phyloP scores from a whole-genome alignment of 1,140 invertebrate species.

The Teleogryllus occipitalis region DNA sequence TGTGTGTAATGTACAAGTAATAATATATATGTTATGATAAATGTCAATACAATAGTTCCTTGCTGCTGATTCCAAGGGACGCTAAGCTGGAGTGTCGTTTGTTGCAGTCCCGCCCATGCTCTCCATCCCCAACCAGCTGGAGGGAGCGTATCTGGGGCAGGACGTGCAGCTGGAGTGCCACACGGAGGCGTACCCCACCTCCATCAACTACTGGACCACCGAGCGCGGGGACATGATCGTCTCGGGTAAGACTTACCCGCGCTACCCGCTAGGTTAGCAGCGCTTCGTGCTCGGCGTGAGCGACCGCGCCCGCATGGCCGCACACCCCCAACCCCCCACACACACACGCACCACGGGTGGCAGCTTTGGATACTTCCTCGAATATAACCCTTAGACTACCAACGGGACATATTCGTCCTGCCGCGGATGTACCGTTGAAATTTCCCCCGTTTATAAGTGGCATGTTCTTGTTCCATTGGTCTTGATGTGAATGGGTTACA shows the following conservation, averaged over 20 bases:
- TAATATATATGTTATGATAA: too few relatives aligned
- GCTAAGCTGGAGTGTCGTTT: neutral
- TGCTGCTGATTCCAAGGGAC: too few relatives aligned
- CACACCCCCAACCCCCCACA: neutral
- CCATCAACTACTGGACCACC: constrained; percentile 83
- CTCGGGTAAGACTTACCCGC: constrained; percentile 53
- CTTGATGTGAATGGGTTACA: too few relatives aligned
- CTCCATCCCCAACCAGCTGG: constrained; percentile 76
- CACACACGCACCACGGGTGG: neutral
- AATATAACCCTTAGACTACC: too few relatives aligned
- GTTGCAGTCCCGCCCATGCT: constrained; percentile 76
- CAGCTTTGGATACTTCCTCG: too few relatives aligned
- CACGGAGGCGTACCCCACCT: constrained; percentile 79
- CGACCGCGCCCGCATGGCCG: neutral
- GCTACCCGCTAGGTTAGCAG: neutral
- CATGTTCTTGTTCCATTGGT: too few relatives aligned
- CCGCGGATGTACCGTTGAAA: too few relatives aligned
- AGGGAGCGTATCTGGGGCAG: constrained; percentile 71
- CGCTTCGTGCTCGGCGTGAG: neutral
- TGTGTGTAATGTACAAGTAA: too few relatives aligned
- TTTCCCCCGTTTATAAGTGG: too few relatives aligned
- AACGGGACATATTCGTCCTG: too few relatives aligned
- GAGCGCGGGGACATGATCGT: constrained; percentile 80
- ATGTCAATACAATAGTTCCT: too few relatives aligned
- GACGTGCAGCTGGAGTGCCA: constrained; percentile 76